Evolutionary conservation across 2,113 vertebrate species (phyloP).

Genomic region (Potamarius usumacintae): DNA sequence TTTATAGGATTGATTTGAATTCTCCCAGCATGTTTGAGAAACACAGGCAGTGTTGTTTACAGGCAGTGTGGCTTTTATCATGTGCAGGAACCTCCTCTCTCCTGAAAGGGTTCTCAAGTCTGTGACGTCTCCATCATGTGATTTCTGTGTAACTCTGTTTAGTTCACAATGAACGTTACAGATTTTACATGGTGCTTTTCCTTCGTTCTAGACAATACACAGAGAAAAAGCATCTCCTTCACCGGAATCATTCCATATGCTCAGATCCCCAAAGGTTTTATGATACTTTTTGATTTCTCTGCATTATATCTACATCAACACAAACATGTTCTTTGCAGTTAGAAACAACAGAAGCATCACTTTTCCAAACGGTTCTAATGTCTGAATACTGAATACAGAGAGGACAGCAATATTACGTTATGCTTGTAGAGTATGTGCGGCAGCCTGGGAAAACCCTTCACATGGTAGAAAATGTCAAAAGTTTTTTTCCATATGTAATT

Average conservation of each 20-base stretch:
- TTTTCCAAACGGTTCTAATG: slow-evolving; percentile 25
- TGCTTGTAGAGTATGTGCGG: not conserved
- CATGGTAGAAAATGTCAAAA: not conserved
- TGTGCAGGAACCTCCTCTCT: slow-evolving; percentile 54
- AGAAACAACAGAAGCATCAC: not conserved
- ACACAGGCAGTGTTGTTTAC: slow-evolving; percentile 60
- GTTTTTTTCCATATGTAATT: not conserved
- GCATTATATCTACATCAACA: slow-evolving; percentile 47
- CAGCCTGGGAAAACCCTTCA: not conserved
- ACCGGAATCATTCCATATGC: slow-evolving; percentile 99
- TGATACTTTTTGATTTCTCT: slow-evolving; percentile 77
- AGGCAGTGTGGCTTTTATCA: slow-evolving; percentile 64
- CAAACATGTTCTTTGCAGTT: slow-evolving; percentile 7
- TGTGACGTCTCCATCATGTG: slow-evolving; percentile 55
- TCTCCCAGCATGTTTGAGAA: slow-evolving; percentile 76
- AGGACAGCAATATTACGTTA: not conserved
- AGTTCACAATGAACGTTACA: slow-evolving; percentile 55
- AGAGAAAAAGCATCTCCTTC: slow-evolving; percentile 99
- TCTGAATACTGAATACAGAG: not conserved
- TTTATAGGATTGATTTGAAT: slow-evolving; percentile 36
- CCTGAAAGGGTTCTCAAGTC: slow-evolving; percentile 53
- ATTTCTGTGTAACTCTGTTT: slow-evolving; percentile 56
- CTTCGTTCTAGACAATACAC: slow-evolving; percentile 99
- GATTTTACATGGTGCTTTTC: slow-evolving; percentile 91
- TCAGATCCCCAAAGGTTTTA: slow-evolving; percentile 98